Evolutionary conservation across 2,888 invertebrate genomes (phyloP).

Genomic region (Acrobasis consociella): DNA sequence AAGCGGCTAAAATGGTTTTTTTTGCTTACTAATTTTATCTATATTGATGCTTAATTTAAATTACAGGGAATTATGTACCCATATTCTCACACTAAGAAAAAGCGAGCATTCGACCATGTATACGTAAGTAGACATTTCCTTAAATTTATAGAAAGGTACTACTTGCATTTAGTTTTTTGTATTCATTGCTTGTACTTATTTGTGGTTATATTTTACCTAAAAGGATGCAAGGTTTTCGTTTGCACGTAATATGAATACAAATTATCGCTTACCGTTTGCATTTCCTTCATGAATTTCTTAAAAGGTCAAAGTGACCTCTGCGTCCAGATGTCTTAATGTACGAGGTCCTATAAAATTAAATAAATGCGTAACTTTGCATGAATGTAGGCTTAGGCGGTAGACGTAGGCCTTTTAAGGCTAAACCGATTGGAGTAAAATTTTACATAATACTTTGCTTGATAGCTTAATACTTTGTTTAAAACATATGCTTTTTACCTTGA

Average conservation of each 20-base stretch:
- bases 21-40: no score
- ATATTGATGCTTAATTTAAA: conserved; percentile 5
- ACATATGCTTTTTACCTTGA: no score
- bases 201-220: background rate
- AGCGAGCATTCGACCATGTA: conserved; percentile 58
- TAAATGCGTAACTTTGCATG: no score
- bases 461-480: no score
- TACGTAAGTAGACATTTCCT: conserved; percentile 56
- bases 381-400: no score
- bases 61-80: conserved; percentile 76
- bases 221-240: background rate
- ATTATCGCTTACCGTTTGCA: background rate
- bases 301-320: background rate
- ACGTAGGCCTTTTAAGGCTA: no score
- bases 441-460: no score
- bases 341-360: no score
- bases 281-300: background rate
- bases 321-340: background rate
- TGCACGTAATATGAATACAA: background rate
- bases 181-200: background rate
- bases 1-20: no score
- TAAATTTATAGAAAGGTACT: background rate
- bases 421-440: no score
- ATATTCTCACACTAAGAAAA: conserved; percentile 71
- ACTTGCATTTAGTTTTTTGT: background rate